Base-by-base conservation (phyloP, 2,797 vertebrate species). In the Peromyscus attwateri region DNA sequence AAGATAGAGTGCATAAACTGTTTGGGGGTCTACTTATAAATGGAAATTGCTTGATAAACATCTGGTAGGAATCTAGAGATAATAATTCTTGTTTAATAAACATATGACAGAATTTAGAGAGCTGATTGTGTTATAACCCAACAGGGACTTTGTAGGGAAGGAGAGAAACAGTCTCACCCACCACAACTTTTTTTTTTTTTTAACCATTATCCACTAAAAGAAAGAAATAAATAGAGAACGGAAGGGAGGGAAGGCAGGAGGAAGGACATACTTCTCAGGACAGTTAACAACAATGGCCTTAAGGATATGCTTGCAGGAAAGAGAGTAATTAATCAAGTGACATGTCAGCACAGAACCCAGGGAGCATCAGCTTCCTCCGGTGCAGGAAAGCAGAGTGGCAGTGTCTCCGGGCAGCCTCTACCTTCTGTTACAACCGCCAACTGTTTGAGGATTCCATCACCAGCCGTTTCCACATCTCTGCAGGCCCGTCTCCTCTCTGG, bases 11-110 rank as follows among this genome's bases (percentile, higher is more conserved):
- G 21, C 27, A 6, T 40, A 49, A 93, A 81, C 14, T 64, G 12
- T 82, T 85, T 52, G 40, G 66, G 27, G 29, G 68, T 93, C 66
- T 90, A n/a, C 31, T 92, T 87, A 79, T 31, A 79, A 68, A 91
- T 43, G 77, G 57, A 57, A 80, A 29, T 64, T 89, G 66, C 3
- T 57, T 87, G 66, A 46, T 85, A 89, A 66, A 46, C 0, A 0
- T 55, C 73, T 77, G 57, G 6, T 73, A 94, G 37, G 90, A 46
- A 34, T 34, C 29, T 46, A 23, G 29, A 84, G 40, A 12, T 34
- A 21, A 23, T 23, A 34, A 49, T 46, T 49, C 19, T 73, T 87
- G 52, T 6, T 43, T 89, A 68, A 70, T 46, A 80, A 90, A 70
- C 0, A 1, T 34, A 43, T 76, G 62, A 4, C 49, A 90, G 27